These are phyloP conservation scores for Amblyopsis hoosieri DNA, from an alignment of 2,797 vertebrate species.

Conservation along the genomic window DNA sequence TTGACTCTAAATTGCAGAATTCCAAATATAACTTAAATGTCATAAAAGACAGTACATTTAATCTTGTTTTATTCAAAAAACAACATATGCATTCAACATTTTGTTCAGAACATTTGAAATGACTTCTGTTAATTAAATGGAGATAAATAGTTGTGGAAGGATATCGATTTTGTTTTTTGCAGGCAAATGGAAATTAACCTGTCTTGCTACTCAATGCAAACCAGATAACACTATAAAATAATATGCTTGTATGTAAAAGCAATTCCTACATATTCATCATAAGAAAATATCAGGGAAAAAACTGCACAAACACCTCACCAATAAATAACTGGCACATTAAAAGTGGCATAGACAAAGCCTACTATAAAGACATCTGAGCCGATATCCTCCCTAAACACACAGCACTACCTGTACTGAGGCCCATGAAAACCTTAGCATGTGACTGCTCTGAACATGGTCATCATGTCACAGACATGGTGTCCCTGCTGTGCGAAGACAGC, in stretches of 20 bases:
- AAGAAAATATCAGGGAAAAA: constrained; percentile 8
- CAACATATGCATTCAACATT: constrained; percentile 12
- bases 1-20: too few relatives aligned
- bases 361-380: constrained; percentile 6
- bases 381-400: neutral
- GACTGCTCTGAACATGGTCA: neutral
- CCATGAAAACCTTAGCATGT: too few relatives aligned
- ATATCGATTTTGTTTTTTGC: neutral
- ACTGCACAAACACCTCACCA: constrained; percentile 3
- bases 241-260: constrained; percentile 7
- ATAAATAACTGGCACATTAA: constrained; percentile 44
- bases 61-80: constrained; percentile 34
- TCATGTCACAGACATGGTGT: constrained; percentile 17
- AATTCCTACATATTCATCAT: neutral
- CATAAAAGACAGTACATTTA: neutral
- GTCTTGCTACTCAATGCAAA: neutral
- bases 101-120: constrained; percentile 1
- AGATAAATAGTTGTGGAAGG: too few relatives aligned
- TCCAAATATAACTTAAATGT: neutral
- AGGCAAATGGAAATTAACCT: constrained; percentile 4
- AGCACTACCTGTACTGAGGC: too few relatives aligned
- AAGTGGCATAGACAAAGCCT: constrained; percentile 31
- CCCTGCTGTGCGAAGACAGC: neutral
- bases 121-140: too few relatives aligned
- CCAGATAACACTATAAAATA: constrained; percentile 5